Evolutionary conservation across 2,113 vertebrate genomes (phyloP).

Genomic region (Cranoglanis bouderius): DNA sequence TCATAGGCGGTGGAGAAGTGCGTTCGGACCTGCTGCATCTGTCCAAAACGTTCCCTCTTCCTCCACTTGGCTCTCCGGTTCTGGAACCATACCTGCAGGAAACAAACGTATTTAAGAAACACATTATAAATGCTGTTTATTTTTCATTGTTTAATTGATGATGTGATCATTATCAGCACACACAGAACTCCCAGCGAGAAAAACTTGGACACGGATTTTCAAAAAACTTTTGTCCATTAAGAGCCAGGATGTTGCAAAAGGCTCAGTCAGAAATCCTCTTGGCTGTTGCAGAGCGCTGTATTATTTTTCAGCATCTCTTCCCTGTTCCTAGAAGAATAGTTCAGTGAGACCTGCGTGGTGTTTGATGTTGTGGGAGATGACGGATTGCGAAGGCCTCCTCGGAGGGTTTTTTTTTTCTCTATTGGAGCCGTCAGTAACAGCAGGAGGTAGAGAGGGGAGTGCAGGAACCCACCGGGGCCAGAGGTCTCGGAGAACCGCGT

Average conservation of each 20-base stretch:
- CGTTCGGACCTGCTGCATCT: constrained; percentile 98
- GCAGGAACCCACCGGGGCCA: constrained; percentile 44
- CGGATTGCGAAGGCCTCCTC: constrained; percentile 58
- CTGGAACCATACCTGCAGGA: constrained; percentile 94
- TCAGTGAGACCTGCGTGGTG: constrained; percentile 47
- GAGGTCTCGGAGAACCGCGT: constrained; percentile 45
- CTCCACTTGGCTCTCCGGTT: constrained; percentile 97
- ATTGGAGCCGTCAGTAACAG: constrained; percentile 54
- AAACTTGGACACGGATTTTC: background rate
- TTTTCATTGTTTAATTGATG: background rate
- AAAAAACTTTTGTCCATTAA: background rate
- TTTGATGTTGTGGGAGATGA: constrained; percentile 58
- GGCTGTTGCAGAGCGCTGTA: constrained; percentile 4
- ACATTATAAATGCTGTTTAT: background rate
- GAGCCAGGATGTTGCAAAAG: constrained; percentile 26
- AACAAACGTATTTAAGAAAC: background rate
- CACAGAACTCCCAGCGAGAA: background rate
- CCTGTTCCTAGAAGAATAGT: constrained; percentile 27
- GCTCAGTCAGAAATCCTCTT: constrained; percentile 5
- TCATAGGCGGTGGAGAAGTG: constrained; percentile 96
- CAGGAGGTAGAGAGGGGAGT: constrained; percentile 54
- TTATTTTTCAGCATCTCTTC: constrained; percentile 49
- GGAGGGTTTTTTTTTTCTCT: constrained; percentile 36
- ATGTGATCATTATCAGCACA: background rate
- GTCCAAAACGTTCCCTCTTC: constrained; percentile 94